Base-by-base conservation (phyloP, 23 tunicate species). In the Oikopleura dioica region DNA sequence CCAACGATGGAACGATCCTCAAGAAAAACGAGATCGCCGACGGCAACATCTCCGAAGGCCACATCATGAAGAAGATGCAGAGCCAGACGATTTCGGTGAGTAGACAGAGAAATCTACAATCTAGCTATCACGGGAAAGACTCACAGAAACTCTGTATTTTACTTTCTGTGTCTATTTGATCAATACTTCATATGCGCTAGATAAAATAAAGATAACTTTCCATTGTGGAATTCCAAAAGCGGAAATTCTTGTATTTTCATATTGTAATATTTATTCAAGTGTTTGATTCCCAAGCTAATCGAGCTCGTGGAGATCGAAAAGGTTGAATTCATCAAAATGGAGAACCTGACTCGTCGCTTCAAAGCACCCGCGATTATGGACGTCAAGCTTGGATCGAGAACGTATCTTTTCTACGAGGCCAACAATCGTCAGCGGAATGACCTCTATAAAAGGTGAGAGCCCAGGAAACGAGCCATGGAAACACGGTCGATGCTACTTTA, bases 301-400 rank as follows among this genome's bases (percentile, higher is more conserved):
- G 72, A 31, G 26, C 33, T 63, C 4, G 72, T 63, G 4, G 26
- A 63, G 2, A 23, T 63, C 72, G 72, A 63, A 4, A 31, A 63
- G 30, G 72, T 63, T 63, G 72, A 63, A 63, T 63, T 63, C 33
- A 63, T 63, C 72, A 63, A 63, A 63, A 63, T 63, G 72, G 72
- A 63, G 26, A 28, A 63, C 26, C 26, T 63, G 26, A 63, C 72
- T 2, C 72, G 72, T 16, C 4, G 26, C 33, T 63, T 23, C 33
- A 2, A 23, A 21, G 29, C 72, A 2, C 72, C 72, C 4, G 72
- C 72, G 5, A 63, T 63, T 28, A 63, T 63, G 72, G 72, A 63
- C 72, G 72, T 63, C 32, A 63, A 63, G 33, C 72, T 63, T 23
- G 72, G 72, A 24, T 63, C 72, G 29, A 23, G 72, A 63, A 63